Conservation (phyloP, 2,888 invertebrate species). For the Drosophila kokeensis region DNA sequence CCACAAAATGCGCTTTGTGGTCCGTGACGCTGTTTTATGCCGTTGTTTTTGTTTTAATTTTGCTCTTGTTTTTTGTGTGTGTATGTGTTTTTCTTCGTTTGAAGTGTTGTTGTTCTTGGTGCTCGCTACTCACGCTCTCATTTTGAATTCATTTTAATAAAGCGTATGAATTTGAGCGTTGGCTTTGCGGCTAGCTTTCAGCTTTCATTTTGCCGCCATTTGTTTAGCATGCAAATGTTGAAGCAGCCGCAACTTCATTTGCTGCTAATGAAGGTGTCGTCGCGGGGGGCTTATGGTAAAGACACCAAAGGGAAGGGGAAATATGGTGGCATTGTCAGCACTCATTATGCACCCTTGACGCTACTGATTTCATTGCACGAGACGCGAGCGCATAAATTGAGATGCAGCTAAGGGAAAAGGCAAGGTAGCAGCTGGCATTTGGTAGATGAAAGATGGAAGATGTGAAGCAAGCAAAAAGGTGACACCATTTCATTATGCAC, state of each 20-base stretch:
- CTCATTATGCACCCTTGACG: constrained; percentile 76
- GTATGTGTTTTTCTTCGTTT: constrained; percentile 25
- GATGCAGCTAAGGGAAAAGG: constrained; percentile 33
- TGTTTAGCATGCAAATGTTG: constrained; percentile 71
- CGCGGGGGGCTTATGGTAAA: constrained; percentile 3
- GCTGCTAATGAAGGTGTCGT: constrained; percentile 68
- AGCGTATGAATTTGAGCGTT: constrained; percentile 71
- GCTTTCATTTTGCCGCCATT: constrained; percentile 45
- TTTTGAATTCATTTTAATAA: constrained; percentile 79
- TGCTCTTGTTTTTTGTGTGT: not conserved
- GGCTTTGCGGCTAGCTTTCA: constrained; percentile 65
- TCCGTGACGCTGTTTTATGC: constrained; percentile 14
- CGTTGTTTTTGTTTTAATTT: constrained; percentile 17
- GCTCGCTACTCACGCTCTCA: constrained; percentile 38
- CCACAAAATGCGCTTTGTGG: constrained; percentile 66
- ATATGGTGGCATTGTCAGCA: constrained; percentile 24
- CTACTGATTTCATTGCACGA: constrained; percentile 68
- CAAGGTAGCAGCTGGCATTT: constrained; percentile 4
- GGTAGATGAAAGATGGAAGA: constrained; percentile 14
- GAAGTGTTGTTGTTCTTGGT: constrained; percentile 18
- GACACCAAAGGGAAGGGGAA: not conserved
- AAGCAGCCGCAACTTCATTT: constrained; percentile 72
- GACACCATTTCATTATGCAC: constrained; percentile 68
- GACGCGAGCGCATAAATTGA: constrained; percentile 74
- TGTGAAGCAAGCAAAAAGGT: constrained; percentile 21